Evolutionary conservation across 2,888 invertebrate genomes (phyloP), one percentile per base, ranked within the genome.

Genomic region (Sycophila texana): DNA sequence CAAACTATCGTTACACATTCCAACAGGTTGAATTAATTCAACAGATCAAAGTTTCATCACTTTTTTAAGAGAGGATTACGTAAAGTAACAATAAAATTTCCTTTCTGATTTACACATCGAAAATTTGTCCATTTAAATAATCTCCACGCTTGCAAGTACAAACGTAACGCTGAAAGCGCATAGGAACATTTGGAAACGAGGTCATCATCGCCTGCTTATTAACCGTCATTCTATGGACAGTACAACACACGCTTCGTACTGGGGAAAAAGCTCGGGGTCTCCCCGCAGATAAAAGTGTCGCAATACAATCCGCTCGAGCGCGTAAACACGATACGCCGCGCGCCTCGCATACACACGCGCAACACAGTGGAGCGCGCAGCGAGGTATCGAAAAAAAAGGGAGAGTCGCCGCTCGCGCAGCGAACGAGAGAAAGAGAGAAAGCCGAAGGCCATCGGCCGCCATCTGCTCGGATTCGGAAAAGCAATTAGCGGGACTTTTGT

Each of bases 401-500:
- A 20, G 39, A 26, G 14, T 39, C 14, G 39, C 2, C n/a, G 20
- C 14, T 14, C 2, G n/a, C 2, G n/a, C 7, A 53, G 53, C 12
- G 49, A 74, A 67, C 47, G 67, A 61, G 60, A 66, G 39, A 73
- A 47, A 26, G 63, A 47, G 14, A 47, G 18, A 49, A 20, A 16
- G 55, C 22, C 68, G 68, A 70, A 76, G 70, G 70, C 63, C 70
- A 74, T 26, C 61, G 65, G 20, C 14, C 55, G 65, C 77, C 71
- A 78, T 78, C 68, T 72, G 68, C 13, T 65, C 20, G 76, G 63
- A 75, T 80, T 80, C 57, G 76, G 57, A 63, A 80, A 80, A 77
- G 80, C 73, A 80, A 80, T 80, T 80, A 80, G 70, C 73, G 76
- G 39, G 22, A 63, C 22, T 74, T 61, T 74, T 53, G 71, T 60